Percentiles rank a stretch among this genome's conserved stretches.
Conservation (phyloP, 2,888 invertebrate species). For the Therioaphis trifolii region DNA sequence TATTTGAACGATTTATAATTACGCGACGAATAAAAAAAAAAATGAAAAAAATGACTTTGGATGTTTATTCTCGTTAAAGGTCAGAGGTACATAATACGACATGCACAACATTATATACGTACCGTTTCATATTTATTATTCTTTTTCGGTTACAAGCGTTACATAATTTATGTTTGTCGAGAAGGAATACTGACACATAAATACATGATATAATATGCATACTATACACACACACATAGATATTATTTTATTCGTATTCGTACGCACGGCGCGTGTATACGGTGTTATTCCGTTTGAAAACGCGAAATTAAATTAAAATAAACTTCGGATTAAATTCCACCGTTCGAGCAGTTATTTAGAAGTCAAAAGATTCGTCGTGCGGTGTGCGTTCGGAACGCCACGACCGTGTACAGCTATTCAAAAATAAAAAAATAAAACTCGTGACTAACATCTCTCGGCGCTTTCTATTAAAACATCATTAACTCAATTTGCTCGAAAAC, state of each 20-base stretch:
- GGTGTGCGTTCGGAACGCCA: slow-evolving; percentile 5
- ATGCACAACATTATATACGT: no score
- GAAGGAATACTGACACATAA: not conserved
- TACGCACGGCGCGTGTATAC: not conserved
- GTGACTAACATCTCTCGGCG: not conserved
- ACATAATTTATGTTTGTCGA: not conserved
- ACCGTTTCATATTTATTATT: not conserved
- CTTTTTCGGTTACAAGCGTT: not conserved
- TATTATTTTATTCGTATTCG: not conserved
- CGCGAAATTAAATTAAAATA: slow-evolving; percentile 17
- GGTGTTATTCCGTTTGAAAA: not conserved
- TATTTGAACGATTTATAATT: not conserved
- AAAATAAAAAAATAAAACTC: no score
- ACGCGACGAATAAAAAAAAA: not conserved
- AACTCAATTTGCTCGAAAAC: slow-evolving; percentile 23
- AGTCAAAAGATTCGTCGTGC: not conserved
- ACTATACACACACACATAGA: not conserved
- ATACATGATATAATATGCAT: not conserved
- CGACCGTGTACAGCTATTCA: not conserved
- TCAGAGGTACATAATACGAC: not conserved
- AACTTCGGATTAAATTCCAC: slow-evolving; percentile 14
- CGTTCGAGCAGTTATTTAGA: not conserved
- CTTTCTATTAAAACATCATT: slow-evolving; percentile 24
- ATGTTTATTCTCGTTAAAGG: not conserved
- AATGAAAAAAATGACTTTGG: no score